phyloP scores from a whole-genome alignment of 2,888 invertebrate genomes.

The Conomelus anceps region DNA sequence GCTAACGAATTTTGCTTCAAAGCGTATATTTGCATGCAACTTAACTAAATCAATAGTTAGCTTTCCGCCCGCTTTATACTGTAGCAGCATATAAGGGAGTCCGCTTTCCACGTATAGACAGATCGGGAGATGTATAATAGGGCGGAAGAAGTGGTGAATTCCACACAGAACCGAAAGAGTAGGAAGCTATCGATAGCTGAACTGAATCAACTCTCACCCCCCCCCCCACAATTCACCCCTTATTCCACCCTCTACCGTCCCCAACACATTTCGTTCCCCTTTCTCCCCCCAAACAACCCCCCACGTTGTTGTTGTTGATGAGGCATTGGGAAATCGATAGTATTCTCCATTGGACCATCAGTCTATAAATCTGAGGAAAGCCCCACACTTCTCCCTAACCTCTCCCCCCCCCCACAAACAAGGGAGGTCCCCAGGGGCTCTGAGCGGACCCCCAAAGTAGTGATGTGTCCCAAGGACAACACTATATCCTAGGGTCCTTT shows the following conservation, averaged over 20 bases:
- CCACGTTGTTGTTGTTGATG: too few relatives aligned
- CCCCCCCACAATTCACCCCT: not conserved
- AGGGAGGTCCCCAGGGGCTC: not conserved
- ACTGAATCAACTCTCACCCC: not conserved
- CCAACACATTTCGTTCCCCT: too few relatives aligned
- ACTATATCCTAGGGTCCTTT: not conserved
- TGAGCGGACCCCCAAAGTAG: not conserved
- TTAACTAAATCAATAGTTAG: too few relatives aligned
- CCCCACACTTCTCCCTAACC: not conserved
- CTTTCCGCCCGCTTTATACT: too few relatives aligned
- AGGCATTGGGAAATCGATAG: not conserved
- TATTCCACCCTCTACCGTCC: too few relatives aligned
- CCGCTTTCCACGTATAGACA: too few relatives aligned
- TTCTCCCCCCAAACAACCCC: too few relatives aligned
- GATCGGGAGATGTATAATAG: too few relatives aligned
- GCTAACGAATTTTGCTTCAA: too few relatives aligned
- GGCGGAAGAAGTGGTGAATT: not conserved
- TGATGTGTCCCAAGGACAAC: not conserved
- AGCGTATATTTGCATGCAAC: too few relatives aligned
- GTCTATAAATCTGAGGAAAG: not conserved
- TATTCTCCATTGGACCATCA: not conserved
- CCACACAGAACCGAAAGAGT: not conserved
- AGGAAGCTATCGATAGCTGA: not conserved
- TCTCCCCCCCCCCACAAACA: not conserved
- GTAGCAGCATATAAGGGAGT: too few relatives aligned